Base-by-base conservation (phyloP, 2,888 invertebrate species). In the Limnephilus auricula region DNA sequence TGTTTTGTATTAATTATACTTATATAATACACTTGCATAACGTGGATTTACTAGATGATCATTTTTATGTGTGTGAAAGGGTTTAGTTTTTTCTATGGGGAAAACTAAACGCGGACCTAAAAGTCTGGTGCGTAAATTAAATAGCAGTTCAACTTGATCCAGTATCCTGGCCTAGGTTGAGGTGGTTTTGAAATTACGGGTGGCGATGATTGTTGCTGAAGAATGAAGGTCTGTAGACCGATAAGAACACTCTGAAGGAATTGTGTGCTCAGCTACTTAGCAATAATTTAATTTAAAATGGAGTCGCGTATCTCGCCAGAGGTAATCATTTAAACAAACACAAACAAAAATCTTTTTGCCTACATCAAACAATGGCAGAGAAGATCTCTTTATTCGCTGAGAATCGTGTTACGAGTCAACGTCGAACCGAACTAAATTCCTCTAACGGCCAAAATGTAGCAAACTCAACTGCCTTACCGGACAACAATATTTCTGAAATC, bases 361-460 rank as follows among this genome's bases (percentile, higher is more conserved):
- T 85, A 85, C n/a, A 40, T n/a, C 37, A 85, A 85, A 85, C 40
- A 85, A 25, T n/a, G 13, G 37, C 65, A 85, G 40, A 30, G 34
- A 85, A 37, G 25, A 85, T 85, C n/a, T 30, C 45, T 40, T 84
- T 85, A 85, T 85, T 85, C 84, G 30, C 37, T 2, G 37, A 45
- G 40, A n/a, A 85, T 18, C 13, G 37, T 40, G 84, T 85, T 85
- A 30, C 18, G 30, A 85, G 37, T 40, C 34, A 84, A 84, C 84
- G 84, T 85, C 84, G 40, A 40, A 80, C 37, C n/a, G n/a, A 84
- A 37, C 84, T 9, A 45, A 12, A 85, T 45, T 85, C 82, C 34
- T 40, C 37, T n/a, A 25, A n/a, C 78, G 6, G 50, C 65, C 50
- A 85, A 86, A 90, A 90, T 90, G 90, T 90, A 90, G 90, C 90